phyloP scores from a whole-genome alignment of 2,888 invertebrate species.

The Drymonia ruficornis region DNA sequence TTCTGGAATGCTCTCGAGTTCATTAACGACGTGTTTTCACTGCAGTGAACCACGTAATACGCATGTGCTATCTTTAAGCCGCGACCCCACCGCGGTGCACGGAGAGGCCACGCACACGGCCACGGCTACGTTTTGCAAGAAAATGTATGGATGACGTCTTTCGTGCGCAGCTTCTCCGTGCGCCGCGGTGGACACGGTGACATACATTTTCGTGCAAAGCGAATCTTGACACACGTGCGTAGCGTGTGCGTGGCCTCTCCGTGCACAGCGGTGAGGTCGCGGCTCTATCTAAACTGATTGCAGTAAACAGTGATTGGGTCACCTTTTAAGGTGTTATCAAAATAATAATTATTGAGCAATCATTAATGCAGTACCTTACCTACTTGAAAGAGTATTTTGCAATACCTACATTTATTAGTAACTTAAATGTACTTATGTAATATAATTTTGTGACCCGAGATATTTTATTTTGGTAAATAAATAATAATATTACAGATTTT shows the following conservation, averaged over 20 bases:
- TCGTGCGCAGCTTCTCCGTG: too few species aligned
- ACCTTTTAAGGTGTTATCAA: conserved; percentile 1
- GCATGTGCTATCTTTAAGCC: conserved; percentile 14
- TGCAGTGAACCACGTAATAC: conserved; percentile 21
- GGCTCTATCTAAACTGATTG: too few species aligned
- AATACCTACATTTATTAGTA: not conserved
- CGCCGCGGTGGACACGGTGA: too few species aligned
- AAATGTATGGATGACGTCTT: too few species aligned
- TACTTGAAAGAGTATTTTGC: not conserved
- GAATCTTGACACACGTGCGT: too few species aligned
- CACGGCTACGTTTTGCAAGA: too few species aligned
- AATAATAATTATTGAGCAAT: not conserved
- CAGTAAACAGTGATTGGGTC: conserved; percentile 16
- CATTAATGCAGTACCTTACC: not conserved
- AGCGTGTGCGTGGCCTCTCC: too few species aligned
- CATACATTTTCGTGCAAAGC: too few species aligned
- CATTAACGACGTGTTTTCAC: conserved; percentile 22
- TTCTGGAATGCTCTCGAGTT: conserved; percentile 46
- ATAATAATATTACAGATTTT: too few species aligned
- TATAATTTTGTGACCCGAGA: not conserved
- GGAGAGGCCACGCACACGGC: too few species aligned
- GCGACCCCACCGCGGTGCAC: too few species aligned
- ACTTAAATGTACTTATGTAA: not conserved
- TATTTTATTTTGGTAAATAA: not conserved
- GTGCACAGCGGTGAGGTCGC: too few species aligned